A percentile compares a stretch with the other conserved stretches of the same genome.
phyloP scores from a whole-genome alignment of 2,113 vertebrate species.

The Gambusia affinis region DNA sequence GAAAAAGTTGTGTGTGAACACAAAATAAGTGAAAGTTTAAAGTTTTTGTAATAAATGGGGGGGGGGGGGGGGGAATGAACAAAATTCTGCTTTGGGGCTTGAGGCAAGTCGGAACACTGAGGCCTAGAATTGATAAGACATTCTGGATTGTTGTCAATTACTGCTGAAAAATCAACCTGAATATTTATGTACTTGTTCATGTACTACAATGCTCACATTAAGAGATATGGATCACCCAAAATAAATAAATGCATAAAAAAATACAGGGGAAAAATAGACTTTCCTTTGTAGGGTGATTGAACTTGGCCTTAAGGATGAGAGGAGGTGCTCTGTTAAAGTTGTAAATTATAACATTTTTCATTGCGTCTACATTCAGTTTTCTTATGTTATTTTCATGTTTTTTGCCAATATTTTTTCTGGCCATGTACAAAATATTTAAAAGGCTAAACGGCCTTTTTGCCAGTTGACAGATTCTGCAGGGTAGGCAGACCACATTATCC shows the following conservation, averaged over 20 bases:
- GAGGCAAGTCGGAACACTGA: slow-evolving; percentile 36
- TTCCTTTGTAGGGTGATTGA: no score
- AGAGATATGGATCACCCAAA: no score
- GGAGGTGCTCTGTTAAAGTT: no score
- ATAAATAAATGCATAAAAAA: no score
- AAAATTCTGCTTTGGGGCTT: slow-evolving; percentile 48
- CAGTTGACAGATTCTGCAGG: slow-evolving; percentile 23
- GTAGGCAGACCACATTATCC: slow-evolving; percentile 10
- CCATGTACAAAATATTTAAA: slow-evolving; percentile 12
- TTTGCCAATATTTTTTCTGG: neutral
- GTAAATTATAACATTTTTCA: neutral
- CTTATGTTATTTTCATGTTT: neutral
- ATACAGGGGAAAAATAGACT: no score
- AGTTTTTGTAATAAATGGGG: slow-evolving; percentile 33
- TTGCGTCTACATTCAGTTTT: neutral
- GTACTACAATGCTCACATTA: no score
- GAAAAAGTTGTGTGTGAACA: slow-evolving; percentile 41
- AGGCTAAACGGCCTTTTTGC: slow-evolving; percentile 13
- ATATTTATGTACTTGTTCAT: neutral
- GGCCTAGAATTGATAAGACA: slow-evolving; percentile 50
- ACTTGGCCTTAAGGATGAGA: no score
- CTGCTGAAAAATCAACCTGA: slow-evolving; percentile 36
- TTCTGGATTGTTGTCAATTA: slow-evolving; percentile 44
- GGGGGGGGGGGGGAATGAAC: no score
- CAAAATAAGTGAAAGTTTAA: slow-evolving; percentile 18